Evolutionary conservation across 2,888 invertebrate genomes (phyloP), one percentile per base, ranked within the genome.

Genomic region (Eupeodes luniger): DNA sequence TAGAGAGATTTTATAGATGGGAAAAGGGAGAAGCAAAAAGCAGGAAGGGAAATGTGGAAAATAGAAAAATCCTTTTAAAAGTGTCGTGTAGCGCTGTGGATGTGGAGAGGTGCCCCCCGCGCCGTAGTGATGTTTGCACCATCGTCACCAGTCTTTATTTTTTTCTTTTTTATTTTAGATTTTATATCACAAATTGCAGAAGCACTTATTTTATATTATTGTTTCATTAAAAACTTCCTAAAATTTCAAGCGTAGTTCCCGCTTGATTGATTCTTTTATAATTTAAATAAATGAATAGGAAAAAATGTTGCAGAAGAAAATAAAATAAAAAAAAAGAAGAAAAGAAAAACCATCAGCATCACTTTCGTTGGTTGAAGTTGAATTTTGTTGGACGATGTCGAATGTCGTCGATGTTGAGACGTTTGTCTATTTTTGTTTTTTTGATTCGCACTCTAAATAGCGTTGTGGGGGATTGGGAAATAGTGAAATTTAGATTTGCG

Each of bases 341-440:
- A 11, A 27, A 70, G 34, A 66, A 66, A 64, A 27, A 59, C 70
- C 69, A 70, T 64, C 70, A 85, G 72, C 64, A 85, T 85, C 78
- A 69, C 72, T 67, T 66, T 62, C 6, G 16, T 47, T 19, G 5
- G 27, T 67, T 51, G 19, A 4, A 34, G 27, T 51, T 51, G 19
- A 4, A 34, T 57, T 55, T 62, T 55, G 47, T 59, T 36, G 16
- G 14, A 64, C 19, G 62, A 64, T 27, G 19, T 27, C 57, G 57
- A 27, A 19, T 0, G 57, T 27, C 57, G 19, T 57, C 44, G 51
- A 36, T 36, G 69, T 55, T 53, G 57, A 72, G 27, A 47, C 10
- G 1, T 14, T 77, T 51, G 44, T 70, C 72, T 64, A 74, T 77
- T 74, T 81, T 86, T 77, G 74, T 81, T 81, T 81, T 81, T n/a